These are phyloP conservation scores for Muscidifurax raptorellus DNA, from an alignment of 1,140 invertebrate species.

Conservation along the genomic window DNA sequence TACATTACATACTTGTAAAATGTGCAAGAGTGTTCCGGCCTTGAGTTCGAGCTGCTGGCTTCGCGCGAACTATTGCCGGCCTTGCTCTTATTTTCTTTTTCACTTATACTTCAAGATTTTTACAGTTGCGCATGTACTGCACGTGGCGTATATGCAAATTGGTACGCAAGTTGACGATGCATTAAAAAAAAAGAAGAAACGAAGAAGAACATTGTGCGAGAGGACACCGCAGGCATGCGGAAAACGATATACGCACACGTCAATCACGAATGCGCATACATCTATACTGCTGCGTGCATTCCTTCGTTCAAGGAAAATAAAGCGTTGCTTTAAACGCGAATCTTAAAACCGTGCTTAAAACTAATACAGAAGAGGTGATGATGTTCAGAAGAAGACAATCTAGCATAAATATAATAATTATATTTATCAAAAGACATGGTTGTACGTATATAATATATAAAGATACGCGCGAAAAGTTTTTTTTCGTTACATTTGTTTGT, in stretches of 20 bases:
- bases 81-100: not conserved
- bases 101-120: not conserved
- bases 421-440: not conserved
- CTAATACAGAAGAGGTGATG: too few relatives aligned
- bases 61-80: not conserved
- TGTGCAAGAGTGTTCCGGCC: not conserved
- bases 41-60: not conserved
- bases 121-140: too few relatives aligned
- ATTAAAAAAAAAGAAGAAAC: not conserved
- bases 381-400: not conserved
- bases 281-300: too few relatives aligned
- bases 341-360: too few relatives aligned
- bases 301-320: too few relatives aligned
- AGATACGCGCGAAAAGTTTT: not conserved
- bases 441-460: not conserved
- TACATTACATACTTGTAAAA: not conserved
- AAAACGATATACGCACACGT: not conserved
- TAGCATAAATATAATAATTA: not conserved
- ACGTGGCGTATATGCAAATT: not conserved
- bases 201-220: not conserved
- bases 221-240: not conserved
- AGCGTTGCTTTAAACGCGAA: too few relatives aligned
- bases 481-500: not conserved
- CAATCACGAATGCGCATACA: not conserved
- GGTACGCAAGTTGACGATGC: too few relatives aligned